Percentiles rank a stretch among this genome's conserved stretches.
These are phyloP conservation scores for Glareola pratincola DNA, from an alignment of 2,113 vertebrate genomes.

Conservation along the genomic window DNA sequence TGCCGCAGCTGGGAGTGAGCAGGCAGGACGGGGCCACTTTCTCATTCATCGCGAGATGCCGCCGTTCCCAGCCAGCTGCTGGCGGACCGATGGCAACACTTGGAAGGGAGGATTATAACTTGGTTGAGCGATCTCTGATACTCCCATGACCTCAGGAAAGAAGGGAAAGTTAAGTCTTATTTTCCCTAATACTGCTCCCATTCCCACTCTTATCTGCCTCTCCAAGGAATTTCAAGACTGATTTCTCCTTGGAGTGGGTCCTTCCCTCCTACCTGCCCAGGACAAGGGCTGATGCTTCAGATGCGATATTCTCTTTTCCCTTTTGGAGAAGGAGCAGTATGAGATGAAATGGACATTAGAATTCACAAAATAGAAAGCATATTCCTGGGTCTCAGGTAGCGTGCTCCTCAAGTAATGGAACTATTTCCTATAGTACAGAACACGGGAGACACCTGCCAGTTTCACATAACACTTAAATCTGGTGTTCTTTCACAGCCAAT, in stretches of 20 bases:
- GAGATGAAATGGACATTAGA: background rate
- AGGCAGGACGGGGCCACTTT: background rate
- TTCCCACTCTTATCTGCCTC: background rate
- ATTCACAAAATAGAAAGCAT: background rate
- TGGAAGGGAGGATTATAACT: background rate
- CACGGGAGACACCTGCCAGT: background rate
- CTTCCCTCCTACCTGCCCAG: background rate
- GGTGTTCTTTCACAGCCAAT: background rate
- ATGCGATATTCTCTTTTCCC: fast-evolving
- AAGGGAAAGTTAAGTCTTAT: background rate
- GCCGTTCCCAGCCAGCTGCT: background rate
- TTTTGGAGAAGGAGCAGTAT: background rate
- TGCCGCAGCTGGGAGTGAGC: background rate
- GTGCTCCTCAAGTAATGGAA: background rate
- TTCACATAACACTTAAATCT: background rate
- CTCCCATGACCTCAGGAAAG: background rate
- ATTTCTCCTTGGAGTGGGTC: background rate
- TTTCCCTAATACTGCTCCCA: background rate
- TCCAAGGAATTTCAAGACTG: background rate
- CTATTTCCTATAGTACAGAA: background rate
- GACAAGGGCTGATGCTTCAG: background rate
- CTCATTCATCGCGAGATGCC: background rate
- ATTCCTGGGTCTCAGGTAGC: background rate
- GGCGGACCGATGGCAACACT: fast-evolving
- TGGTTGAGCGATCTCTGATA: background rate